A percentile compares a stretch with the other conserved stretches of the same genome.
phyloP scores from a whole-genome alignment of 2,113 vertebrate species.

The Rallus limicola region DNA sequence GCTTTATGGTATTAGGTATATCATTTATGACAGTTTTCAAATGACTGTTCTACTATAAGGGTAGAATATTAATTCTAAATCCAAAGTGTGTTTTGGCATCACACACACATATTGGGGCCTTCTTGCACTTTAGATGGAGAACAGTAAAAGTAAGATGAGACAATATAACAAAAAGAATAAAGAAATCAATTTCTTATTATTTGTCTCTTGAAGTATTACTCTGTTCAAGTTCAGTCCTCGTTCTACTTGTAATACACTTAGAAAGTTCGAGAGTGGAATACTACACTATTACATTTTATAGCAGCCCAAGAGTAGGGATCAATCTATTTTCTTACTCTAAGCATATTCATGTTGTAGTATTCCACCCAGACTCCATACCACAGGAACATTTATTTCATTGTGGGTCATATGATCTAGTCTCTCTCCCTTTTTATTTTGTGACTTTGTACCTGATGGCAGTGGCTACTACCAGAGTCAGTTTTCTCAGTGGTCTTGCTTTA shows the following conservation, averaged over 20 bases:
- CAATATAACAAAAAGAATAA: background rate
- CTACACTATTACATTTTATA: background rate
- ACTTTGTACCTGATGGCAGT: background rate
- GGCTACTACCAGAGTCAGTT: background rate
- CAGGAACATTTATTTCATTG: background rate
- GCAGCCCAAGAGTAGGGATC: background rate
- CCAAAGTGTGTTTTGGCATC: background rate
- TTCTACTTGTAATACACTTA: background rate
- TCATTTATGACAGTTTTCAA: background rate
- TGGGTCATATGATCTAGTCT: background rate
- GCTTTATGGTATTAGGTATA: background rate
- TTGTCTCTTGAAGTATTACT: background rate
- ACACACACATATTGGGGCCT: background rate
- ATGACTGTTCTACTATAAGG: background rate
- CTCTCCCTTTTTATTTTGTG: constrained; percentile 16
- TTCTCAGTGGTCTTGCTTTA: background rate
- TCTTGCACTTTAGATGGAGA: background rate
- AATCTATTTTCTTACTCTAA: background rate
- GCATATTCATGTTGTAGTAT: background rate
- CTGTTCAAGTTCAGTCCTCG: background rate
- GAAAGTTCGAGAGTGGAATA: background rate
- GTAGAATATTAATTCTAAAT: constrained; percentile 11
- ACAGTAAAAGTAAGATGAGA: background rate
- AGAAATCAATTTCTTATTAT: background rate
- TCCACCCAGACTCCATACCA: background rate